Evolutionary conservation across 2,888 invertebrate genomes (phyloP), one percentile per base, ranked within the genome.

Genomic region (Belgica antarctica): DNA sequence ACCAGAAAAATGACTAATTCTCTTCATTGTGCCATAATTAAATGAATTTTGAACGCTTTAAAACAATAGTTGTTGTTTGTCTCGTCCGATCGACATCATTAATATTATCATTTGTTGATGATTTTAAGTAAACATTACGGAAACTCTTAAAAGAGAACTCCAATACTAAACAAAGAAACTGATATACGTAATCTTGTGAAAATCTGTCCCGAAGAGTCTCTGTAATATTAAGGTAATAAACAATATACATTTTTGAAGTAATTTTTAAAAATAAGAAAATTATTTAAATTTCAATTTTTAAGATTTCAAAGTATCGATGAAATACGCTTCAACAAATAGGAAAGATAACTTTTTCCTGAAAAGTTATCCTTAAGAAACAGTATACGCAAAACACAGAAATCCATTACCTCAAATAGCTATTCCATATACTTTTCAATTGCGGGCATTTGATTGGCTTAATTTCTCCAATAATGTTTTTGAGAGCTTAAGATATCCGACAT

Each of bases 21-120:
- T 72, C 72, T 72, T 72, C 57, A 73, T 72, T 73, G 73, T 73
- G 73, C 73, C 73, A 73, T 71, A 72, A 71, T 66, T 69, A 61
- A 71, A 59, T 66, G 47, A 68, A 41, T 68, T 68, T 28, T 28
- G 31, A 68, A 68, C 57, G 57, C 68, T 68, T 68, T 68, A 28
- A 12, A 46, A 66, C 22, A n/a, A 46, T 15, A 3, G 52, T n/a
- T n/a, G n/a, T n/a, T n/a, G n/a, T n/a, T n/a, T n/a, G n/a, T n/a
- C n/a, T n/a, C n/a, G n/a, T n/a, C n/a, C n/a, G n/a, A n/a, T n/a
- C n/a, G n/a, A n/a, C n/a, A n/a, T n/a, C n/a, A n/a, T n/a, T n/a
- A n/a, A n/a, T n/a, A n/a, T n/a, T n/a, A n/a, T n/a, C n/a, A n/a
- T n/a, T n/a, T n/a, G n/a, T n/a, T n/a, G n/a, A n/a, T n/a, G n/a